phyloP scores from a whole-genome alignment of 1,140 invertebrate genomes.

The Panagrolaimus sp. region DNA sequence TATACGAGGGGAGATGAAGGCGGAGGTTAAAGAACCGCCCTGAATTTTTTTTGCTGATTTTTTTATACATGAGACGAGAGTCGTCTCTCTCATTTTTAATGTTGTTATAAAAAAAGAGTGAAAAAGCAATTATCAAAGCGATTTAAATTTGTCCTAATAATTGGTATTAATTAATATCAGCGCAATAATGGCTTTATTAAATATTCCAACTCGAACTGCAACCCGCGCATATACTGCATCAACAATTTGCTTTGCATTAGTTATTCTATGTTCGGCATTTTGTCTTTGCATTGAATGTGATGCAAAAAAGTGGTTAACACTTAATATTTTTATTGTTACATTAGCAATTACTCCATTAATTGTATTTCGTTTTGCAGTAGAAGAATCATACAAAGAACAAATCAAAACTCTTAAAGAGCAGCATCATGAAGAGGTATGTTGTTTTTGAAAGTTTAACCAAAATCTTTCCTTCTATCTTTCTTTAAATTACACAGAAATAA shows the following conservation, averaged over 20 bases:
- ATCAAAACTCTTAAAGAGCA: background rate
- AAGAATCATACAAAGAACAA: constrained; percentile 6
- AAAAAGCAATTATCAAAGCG: no score
- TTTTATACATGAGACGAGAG: no score
- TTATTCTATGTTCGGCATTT: background rate
- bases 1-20: no score
- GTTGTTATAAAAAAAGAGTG: no score
- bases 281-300: constrained; percentile 14
- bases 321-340: constrained; percentile 8
- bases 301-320: constrained; percentile 5
- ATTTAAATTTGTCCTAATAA: no score
- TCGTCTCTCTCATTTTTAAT: no score
- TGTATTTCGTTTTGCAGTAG: constrained; percentile 10
- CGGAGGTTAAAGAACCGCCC: no score
- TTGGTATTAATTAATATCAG: no score
- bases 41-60: no score
- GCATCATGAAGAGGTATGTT: background rate
- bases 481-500: no score
- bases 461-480: no score
- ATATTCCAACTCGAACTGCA: background rate
- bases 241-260: background rate
- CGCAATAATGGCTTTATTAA: no score
- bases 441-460: background rate
- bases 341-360: constrained; percentile 7
- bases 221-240: constrained; percentile 8